Conservation (phyloP, 2,113 vertebrate species). For the Burhinus bistriatus region DNA sequence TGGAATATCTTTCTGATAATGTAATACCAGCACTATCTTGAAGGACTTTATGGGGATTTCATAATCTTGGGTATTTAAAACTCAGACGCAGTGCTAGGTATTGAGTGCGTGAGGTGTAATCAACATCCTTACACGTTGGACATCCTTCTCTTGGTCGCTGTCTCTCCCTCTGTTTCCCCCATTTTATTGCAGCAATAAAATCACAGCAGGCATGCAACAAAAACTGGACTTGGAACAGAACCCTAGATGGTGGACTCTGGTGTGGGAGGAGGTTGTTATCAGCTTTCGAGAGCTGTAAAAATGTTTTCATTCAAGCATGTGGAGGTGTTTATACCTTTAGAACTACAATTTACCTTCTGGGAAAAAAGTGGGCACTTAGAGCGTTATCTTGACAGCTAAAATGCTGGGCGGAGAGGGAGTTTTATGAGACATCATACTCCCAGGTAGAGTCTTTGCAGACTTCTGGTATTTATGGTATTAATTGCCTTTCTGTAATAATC, state of each 20-base stretch:
- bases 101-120: rapidly evolving
- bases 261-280: not conserved
- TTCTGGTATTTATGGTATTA: not conserved
- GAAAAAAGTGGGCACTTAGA: not conserved
- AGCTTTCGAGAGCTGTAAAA: conserved; percentile 27
- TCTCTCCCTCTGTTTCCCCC: not conserved
- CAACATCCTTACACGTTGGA: rapidly evolving
- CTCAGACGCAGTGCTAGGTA: rapidly evolving
- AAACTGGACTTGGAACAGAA: conserved; percentile 52
- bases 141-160: not conserved
- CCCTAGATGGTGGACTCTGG: conserved; percentile 14
- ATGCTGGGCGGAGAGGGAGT: not conserved
- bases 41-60: not conserved
- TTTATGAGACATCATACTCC: not conserved
- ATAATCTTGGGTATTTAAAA: not conserved
- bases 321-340: not conserved
- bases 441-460: not conserved
- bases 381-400: not conserved
- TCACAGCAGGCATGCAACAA: not conserved
- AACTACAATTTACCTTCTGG: not conserved
- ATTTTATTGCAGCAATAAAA: not conserved
- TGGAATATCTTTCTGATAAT: not conserved
- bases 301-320: not conserved
- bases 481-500: not conserved
- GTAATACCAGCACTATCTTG: not conserved